Conservation (phyloP, 1,140 invertebrate genomes). For the Brachionus sp. region DNA sequence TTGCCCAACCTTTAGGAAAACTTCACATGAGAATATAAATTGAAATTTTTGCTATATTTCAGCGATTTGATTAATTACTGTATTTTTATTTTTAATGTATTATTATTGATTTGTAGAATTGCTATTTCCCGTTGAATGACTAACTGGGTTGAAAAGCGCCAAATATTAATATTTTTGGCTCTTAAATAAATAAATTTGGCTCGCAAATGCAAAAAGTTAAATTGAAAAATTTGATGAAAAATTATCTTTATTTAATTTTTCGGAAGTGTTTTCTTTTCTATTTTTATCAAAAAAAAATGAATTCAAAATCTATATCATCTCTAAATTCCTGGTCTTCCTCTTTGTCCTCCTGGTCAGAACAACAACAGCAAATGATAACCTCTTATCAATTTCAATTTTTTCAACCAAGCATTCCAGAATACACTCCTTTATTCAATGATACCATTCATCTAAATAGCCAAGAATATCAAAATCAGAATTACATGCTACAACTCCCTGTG, state of each 20-base stretch:
- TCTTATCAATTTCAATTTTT: not conserved
- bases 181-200: not conserved
- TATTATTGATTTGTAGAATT: too few species aligned
- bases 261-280: not conserved
- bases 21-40: not conserved
- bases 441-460: not conserved
- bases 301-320: not conserved
- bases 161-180: not conserved
- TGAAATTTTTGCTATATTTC: not conserved
- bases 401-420: not conserved
- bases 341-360: conserved; percentile 11
- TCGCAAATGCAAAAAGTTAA: not conserved
- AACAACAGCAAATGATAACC: not conserved
- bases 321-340: not conserved
- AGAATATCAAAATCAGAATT: not conserved
- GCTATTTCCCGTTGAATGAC: not conserved
- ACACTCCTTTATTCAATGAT: not conserved
- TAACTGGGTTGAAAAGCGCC: not conserved
- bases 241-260: not conserved
- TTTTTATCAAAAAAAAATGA: conserved; percentile 8
- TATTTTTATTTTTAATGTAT: too few species aligned
- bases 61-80: too few species aligned
- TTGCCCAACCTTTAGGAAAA: not conserved
- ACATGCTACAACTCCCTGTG: not conserved
- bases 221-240: not conserved